Percentiles rank a stretch among this genome's conserved stretches.
phyloP scores from a whole-genome alignment of 2,888 invertebrate species.

The Vanessa cardui region DNA sequence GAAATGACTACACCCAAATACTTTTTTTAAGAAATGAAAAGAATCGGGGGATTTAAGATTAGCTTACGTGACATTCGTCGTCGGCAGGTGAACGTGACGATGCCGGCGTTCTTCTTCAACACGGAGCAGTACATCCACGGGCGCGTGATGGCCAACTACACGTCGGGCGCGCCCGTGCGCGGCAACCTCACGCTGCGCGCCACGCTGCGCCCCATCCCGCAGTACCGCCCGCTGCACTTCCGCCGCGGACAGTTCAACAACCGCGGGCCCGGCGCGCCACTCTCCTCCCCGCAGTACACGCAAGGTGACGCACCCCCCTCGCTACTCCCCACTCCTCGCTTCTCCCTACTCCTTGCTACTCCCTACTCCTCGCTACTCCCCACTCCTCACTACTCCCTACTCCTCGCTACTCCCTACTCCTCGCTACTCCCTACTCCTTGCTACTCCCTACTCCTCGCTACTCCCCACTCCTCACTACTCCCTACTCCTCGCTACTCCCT shows the following conservation, averaged over 20 bases:
- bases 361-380: too few species aligned
- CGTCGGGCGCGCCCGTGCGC: conserved; percentile 94
- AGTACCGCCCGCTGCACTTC: conserved; percentile 77
- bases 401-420: too few species aligned
- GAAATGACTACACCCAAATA: neutral
- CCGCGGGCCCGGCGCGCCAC: conserved; percentile 53
- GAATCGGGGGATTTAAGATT: too few species aligned
- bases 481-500: too few species aligned
- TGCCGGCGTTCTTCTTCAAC: conserved; percentile 96
- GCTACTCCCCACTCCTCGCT: too few species aligned
- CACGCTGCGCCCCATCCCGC: conserved; percentile 87
- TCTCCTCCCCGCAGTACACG: conserved; percentile 41
- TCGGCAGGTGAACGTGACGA: conserved; percentile 93
- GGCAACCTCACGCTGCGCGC: conserved; percentile 95
- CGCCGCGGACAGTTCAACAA: conserved; percentile 78
- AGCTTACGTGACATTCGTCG: neutral
- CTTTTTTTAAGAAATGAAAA: too few species aligned
- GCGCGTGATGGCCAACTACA: conserved; percentile 96
- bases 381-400: too few species aligned
- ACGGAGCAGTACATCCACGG: conserved; percentile 93
- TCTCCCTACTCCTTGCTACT: too few species aligned
- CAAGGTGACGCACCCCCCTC: neutral
- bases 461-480: too few species aligned
- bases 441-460: too few species aligned
- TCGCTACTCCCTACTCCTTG: too few species aligned